Conservation (phyloP, 2,888 invertebrate species). For the Drosophila gaucha region DNA sequence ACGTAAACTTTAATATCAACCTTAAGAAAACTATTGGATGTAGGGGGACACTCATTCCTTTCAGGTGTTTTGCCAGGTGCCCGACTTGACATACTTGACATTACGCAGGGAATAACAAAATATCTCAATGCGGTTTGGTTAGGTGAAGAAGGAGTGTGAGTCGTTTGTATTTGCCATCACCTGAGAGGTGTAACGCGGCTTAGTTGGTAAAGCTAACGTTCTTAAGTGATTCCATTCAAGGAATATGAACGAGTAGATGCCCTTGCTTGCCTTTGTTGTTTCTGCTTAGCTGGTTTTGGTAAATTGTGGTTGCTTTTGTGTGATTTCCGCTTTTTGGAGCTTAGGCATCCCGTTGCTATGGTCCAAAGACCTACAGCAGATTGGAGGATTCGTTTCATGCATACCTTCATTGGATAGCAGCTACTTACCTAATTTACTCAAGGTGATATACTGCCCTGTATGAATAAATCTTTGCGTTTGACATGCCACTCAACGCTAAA, state of each 20-base stretch:
- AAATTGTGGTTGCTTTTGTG: conserved; percentile 64
- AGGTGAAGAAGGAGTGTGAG: not conserved
- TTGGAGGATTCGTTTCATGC: conserved; percentile 38
- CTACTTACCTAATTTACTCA: conserved; percentile 70
- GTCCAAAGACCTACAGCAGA: conserved; percentile 1
- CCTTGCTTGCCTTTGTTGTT: conserved; percentile 32
- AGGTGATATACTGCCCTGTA: conserved; percentile 47
- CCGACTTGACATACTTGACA: not conserved
- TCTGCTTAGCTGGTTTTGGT: conserved; percentile 57
- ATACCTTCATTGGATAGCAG: conserved; percentile 58
- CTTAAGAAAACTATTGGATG: not conserved
- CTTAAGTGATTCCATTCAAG: conserved; percentile 69
- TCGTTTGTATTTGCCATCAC: conserved; percentile 20
- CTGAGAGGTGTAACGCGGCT: conserved; percentile 36
- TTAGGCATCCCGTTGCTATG: conserved; percentile 43
- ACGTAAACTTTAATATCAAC: too few relatives aligned
- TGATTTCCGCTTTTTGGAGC: conserved; percentile 45
- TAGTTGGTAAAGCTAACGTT: conserved; percentile 51
- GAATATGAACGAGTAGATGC: conserved; percentile 31
- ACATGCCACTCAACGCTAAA: conserved; percentile 70
- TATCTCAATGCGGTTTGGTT: conserved; percentile 11
- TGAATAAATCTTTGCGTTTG: conserved; percentile 70
- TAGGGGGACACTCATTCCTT: not conserved
- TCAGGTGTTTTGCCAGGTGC: not conserved
- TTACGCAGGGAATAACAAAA: conserved; percentile 14